Evolutionary conservation across 1,140 invertebrate genomes (phyloP), one percentile per base, ranked within the genome.

Genomic region (Theocolax elegans): DNA sequence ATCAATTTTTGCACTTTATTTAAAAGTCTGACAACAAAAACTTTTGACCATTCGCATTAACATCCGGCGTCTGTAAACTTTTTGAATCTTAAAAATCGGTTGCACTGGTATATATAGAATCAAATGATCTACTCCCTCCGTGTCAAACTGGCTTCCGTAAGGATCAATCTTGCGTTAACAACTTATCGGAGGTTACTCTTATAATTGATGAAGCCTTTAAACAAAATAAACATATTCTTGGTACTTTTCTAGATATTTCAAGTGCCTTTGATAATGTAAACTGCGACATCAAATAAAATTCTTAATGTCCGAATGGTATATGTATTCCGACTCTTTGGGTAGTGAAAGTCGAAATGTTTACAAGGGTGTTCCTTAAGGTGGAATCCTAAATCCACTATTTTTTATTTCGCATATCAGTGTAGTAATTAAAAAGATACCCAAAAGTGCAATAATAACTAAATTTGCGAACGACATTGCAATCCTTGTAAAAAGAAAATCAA

Each of bases 31-130:
- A 51, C 15, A 15, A 21, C 6, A 38, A 7, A 38, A 38, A 38
- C 35, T 38, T 7, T 38, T 12, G 35, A 7, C 35, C 35, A 38
- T 7, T 72, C 19, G 60, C 69, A 9, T 59, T 74, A 13, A 56
- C 73, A 10, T 54, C 23, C n/a, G 8, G 15, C n/a, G 12, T 75
- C 1, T 54, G 49, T 35, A 75, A 75, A 23, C 27, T 66, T 2
- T 56, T 15, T 1, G 10, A 29, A 56, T 27, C 6, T 44, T 44
- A 44, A 10, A 44, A 44, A 44, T 44, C 10, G n/a, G n/a, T 15
- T 44, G 3, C 7, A 44, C 10, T 44, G 15, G 42, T n/a, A n/a
- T 44, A n/a, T 9, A n/a, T 44, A 3, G 42, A 44, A n/a, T 15
- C 42, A 10, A 7, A 44, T 3, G 15, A 44, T 9, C 3, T 44